A percentile compares a stretch with the other conserved stretches of the same genome.
phyloP scores from a whole-genome alignment of 2,888 invertebrate genomes.

The Serrognathus titanus region DNA sequence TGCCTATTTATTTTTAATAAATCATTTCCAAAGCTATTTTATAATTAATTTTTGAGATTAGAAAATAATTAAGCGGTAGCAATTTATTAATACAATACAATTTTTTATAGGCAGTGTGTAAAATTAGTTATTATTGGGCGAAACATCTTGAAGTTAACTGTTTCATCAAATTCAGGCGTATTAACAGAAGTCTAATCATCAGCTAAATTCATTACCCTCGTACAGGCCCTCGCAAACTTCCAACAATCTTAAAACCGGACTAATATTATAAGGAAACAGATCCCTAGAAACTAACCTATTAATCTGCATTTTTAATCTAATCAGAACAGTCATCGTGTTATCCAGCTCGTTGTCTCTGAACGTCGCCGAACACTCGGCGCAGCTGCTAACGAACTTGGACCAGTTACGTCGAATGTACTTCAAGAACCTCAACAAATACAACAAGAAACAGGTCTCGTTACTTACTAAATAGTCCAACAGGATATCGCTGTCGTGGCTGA shows the following conservation, averaged over 20 bases:
- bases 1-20: no score
- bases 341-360: constrained; percentile 58
- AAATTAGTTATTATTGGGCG: background rate
- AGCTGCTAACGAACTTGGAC: constrained; percentile 76
- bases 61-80: no score
- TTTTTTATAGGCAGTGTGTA: background rate
- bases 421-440: constrained; percentile 78
- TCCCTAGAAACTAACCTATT: constrained; percentile 78
- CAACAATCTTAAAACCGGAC: constrained; percentile 77
- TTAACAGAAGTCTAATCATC: constrained; percentile 38
- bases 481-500: constrained; percentile 77
- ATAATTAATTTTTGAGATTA: no score
- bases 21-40: no score
- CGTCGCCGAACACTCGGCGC: constrained; percentile 56
- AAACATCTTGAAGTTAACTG: background rate
- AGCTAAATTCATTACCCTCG: constrained; percentile 79
- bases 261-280: constrained; percentile 86
- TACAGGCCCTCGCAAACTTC: constrained; percentile 83
- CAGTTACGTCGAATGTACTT: constrained; percentile 82
- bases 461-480: constrained; percentile 82
- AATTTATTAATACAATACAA: no score
- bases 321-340: constrained; percentile 80
- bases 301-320: constrained; percentile 74
- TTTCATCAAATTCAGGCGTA: no score
- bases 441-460: constrained; percentile 85